Percentiles rank a stretch among this genome's conserved stretches.
Conservation (phyloP, 2,113 vertebrate genomes). For the Mesoclemmys tuberculata region DNA sequence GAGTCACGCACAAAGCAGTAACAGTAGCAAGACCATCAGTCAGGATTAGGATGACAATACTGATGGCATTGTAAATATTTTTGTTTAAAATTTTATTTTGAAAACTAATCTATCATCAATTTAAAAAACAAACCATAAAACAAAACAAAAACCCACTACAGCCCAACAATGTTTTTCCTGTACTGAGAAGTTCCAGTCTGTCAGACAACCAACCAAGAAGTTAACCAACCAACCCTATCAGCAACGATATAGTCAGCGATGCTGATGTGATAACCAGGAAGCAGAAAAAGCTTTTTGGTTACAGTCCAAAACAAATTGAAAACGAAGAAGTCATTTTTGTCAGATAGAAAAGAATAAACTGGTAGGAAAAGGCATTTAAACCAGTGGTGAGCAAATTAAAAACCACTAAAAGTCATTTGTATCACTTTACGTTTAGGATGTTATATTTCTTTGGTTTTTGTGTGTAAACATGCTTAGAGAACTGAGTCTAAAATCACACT, state of each 20-base stretch:
- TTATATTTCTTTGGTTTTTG: background rate
- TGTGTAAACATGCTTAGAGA: background rate
- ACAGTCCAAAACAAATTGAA: background rate
- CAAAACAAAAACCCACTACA: background rate
- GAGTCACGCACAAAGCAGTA: no score
- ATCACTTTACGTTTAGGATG: background rate
- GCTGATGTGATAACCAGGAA: background rate
- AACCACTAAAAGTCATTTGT: background rate
- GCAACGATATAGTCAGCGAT: background rate
- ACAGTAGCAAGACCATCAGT: background rate
- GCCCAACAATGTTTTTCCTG: background rate
- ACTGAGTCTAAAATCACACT: background rate
- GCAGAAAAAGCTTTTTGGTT: background rate
- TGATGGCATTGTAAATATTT: background rate
- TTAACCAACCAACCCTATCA: background rate
- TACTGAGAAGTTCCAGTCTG: background rate
- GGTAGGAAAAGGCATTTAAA: background rate
- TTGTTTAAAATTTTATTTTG: background rate
- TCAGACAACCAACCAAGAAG: background rate
- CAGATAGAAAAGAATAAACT: background rate
- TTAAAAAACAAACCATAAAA: background rate
- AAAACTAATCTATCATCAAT: background rate
- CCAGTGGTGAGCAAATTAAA: background rate
- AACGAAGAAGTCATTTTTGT: accelerated
- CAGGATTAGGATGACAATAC: background rate